phyloP scores from a whole-genome alignment of 2,888 invertebrate genomes.

The Philereme transversata region DNA sequence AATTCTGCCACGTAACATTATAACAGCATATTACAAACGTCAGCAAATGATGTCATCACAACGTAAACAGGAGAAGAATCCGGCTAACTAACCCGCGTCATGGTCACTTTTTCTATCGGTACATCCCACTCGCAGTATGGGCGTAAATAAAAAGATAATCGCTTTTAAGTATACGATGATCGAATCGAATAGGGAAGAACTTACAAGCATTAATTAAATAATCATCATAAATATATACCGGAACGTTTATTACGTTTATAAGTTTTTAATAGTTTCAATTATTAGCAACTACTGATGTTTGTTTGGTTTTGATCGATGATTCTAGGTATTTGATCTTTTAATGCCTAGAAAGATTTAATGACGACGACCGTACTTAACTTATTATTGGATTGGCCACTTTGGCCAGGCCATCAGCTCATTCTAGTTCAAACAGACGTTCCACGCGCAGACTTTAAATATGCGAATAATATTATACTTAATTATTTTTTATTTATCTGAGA shows the following conservation, averaged over 20 bases:
- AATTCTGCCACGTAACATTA: slow-evolving; percentile 41
- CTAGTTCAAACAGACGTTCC: slow-evolving; percentile 3
- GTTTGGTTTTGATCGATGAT: slow-evolving; percentile 13
- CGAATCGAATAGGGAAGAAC: slow-evolving; percentile 53
- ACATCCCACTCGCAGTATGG: slow-evolving; percentile 56
- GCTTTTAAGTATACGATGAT: slow-evolving; percentile 53
- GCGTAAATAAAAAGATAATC: slow-evolving; percentile 49
- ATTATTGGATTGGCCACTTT: slow-evolving; percentile 2
- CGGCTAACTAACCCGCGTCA: slow-evolving; percentile 73
- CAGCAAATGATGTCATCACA: slow-evolving; percentile 72
- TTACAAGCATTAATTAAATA: slow-evolving; percentile 52
- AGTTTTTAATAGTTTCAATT: slow-evolving; percentile 34
- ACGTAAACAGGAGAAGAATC: slow-evolving; percentile 67
- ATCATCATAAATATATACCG: slow-evolving; percentile 52
- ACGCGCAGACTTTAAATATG: slow-evolving; percentile 17
- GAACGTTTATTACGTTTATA: slow-evolving; percentile 45
- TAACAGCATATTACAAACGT: slow-evolving; percentile 63
- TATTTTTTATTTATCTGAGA: too few relatives aligned
- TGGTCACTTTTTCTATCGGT: slow-evolving; percentile 74
- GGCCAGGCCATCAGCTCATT: not conserved
- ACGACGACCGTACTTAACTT: not conserved
- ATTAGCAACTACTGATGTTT: slow-evolving; percentile 22
- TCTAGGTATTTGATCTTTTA: slow-evolving; percentile 2
- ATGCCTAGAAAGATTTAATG: not conserved
- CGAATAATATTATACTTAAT: slow-evolving; percentile 27